Evolutionary conservation across 2,797 vertebrate genomes (phyloP), one percentile per base, ranked within the genome.

Genomic region (Dallia pectoralis): DNA sequence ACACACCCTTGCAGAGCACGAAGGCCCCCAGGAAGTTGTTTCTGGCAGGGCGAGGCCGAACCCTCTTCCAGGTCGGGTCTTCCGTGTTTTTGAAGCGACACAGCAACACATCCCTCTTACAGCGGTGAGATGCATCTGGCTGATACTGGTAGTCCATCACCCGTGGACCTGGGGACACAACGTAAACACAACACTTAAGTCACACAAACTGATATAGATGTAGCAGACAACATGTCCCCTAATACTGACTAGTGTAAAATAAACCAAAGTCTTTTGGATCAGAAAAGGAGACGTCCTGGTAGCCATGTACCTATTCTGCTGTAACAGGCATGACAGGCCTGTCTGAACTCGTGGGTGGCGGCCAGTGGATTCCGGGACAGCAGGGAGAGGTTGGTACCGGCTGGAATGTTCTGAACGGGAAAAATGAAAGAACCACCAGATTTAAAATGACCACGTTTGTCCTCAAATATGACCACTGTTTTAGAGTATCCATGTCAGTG

Each of bases 11-110:
- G 92, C 98, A 99, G 71, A 99, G 93, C 69, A 98, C 96, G 86
- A 98, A 99, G 0, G 97, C 97, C 79, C 98, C 97, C 62, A 96
- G 93, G 72, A 98, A 99, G 89, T 97, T 98, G 87, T 97, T 97
- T 70, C 96, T 95, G 44, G 95, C 96, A 18, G 98, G 97, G 15
- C 97, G 93, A 22, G 96, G 96, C 53, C 98, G 93, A 87, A 99
- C 97, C 81, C 96, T 95, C 87, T 97, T 97, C 98, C 98, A 99
- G 2, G 89, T 93, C 74, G 96, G 93, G 84, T 98, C 96, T 16
- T 97, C 96, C 0, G 93, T 82, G 74, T 84, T 94, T 78, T 96
- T 97, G 59, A 97, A 93, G 44, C 96, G 95, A 82, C 96, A 97
- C 9, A 99, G 91, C 65, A 99, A 88, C 72, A 95, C 91, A 48